Base-by-base conservation (phyloP, 2,797 vertebrate species). In the Lagodon rhomboides region DNA sequence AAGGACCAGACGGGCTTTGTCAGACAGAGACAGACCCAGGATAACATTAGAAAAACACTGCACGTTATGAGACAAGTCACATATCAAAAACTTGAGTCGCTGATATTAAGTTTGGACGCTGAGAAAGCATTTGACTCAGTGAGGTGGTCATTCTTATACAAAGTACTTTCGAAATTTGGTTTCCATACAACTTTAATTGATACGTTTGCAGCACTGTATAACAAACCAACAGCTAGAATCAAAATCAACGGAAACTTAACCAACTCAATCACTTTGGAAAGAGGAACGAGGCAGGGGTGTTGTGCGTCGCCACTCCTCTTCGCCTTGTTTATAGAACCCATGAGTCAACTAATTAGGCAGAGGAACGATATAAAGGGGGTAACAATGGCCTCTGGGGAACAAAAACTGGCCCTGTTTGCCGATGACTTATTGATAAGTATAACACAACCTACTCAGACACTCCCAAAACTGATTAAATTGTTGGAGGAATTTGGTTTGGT, bases 1-100 rank as follows among this genome's bases (percentile, higher is more conserved):
- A 41, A 34, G 30, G 62, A 47, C 56, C 75, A 86, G n/a, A 81
- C 75, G 2, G 81, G 75, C 3, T 84, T 83, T 34, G 30, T 87
- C 1, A 18, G 30, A 13, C 25, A 75, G 41, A 73, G 77, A 30
- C 77, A 83, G 54, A 73, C 80, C 12, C 60, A 80, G 3, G 66
- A 85, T 6, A 83, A 61, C n/a, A 69, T 73, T n/a, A 77, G 77
- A 18, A 53, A 25, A 64, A 59, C 73, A 62, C 11, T 84, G 9
- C 73, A 80, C 3, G 16, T 77, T 59, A 59, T 77, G 20, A 64
- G 44, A 46, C 65, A 77, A 20, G 22, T 66, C 9, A 58, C 20
- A 23, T 23, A 72, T 20, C 5, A 75, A 17, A 63, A n/a, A 41
- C 12, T 73, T 13, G 34, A 66, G 38, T 9, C 50, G 12, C 3